Evolutionary conservation across 2,888 invertebrate species (phyloP), one percentile per base, ranked within the genome.

Genomic region (Pachydiplax longipennis): DNA sequence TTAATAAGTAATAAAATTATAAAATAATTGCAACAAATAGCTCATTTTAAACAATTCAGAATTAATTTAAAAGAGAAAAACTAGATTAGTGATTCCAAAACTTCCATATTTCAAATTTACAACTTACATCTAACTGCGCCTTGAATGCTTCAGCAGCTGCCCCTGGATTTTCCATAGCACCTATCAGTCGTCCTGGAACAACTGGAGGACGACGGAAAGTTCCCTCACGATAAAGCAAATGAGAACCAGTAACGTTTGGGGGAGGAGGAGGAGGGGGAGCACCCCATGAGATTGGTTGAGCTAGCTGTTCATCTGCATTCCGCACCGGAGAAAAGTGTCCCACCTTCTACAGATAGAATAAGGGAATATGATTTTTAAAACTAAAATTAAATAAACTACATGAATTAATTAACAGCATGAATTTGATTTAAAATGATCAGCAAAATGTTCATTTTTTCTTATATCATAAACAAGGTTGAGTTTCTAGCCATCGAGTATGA

Each of bases 51-150:
- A 37, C 3, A 53, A 18, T 53, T 0, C 53, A 1, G 18, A 53
- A 53, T 18, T 18, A 53, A 15, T 18, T 53, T 53, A 53, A 1
- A 44, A 53, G 2, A 53, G 18, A 53, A 53, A 18, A 3, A 53
- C 18, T 18, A 6, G 18, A 35, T 31, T 18, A 37, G 4, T 2
- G 4, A 31, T 35, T 81, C 81, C 37, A 15, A 40, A 40, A 31
- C 18, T 18, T 53, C 18, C 4, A 44, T 53, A 53, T 4, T 53
- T 53, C 18, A 53, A 2, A 18, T 53, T 13, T 18, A 22, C 3
- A 15, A 91, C 91, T 92, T 91, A 92, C 92, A 80, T 92, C 92
- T 15, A 92, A 90, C 35, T 92, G 92, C 58, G 92, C 92, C 81
- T 92, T 92, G 91, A 92, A 92, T 31, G 92, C 92, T 53, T 91